Conservation (phyloP, 2,888 invertebrate species). For the Ornithoptera alexandrae region DNA sequence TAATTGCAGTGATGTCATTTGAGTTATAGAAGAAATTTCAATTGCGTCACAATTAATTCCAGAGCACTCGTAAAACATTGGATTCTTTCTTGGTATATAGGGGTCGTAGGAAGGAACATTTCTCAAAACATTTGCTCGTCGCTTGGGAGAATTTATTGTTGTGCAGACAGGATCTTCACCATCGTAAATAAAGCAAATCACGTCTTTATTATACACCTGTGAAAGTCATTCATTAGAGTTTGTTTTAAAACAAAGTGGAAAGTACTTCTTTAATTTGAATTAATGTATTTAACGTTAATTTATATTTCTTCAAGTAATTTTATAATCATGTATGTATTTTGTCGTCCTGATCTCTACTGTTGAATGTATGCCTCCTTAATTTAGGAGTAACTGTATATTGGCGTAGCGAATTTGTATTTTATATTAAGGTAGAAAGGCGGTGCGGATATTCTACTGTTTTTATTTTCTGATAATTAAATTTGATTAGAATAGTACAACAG, state of each 20-base stretch:
- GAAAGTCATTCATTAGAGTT: slow-evolving; percentile 35
- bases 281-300: no score
- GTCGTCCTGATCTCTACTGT: no score
- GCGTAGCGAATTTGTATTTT: no score
- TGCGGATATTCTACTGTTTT: no score
- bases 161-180: slow-evolving; percentile 51
- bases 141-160: slow-evolving; percentile 37
- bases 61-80: slow-evolving; percentile 56
- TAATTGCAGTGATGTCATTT: slow-evolving; percentile 48
- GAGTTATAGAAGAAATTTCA: slow-evolving; percentile 51
- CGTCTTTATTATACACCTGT: slow-evolving; percentile 63
- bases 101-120: slow-evolving; percentile 62
- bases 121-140: slow-evolving; percentile 39
- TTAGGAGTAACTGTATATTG: no score
- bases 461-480: no score
- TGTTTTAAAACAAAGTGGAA: neutral
- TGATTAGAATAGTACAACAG: no score
- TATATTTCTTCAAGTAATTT: no score
- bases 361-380: no score
- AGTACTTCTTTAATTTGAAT: neutral
- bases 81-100: slow-evolving; percentile 57
- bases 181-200: slow-evolving; percentile 57
- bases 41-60: slow-evolving; percentile 47
- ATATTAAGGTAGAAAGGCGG: no score
- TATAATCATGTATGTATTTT: no score